Conservation (phyloP, 2,797 vertebrate species). For the Mionectes olivaceus region DNA sequence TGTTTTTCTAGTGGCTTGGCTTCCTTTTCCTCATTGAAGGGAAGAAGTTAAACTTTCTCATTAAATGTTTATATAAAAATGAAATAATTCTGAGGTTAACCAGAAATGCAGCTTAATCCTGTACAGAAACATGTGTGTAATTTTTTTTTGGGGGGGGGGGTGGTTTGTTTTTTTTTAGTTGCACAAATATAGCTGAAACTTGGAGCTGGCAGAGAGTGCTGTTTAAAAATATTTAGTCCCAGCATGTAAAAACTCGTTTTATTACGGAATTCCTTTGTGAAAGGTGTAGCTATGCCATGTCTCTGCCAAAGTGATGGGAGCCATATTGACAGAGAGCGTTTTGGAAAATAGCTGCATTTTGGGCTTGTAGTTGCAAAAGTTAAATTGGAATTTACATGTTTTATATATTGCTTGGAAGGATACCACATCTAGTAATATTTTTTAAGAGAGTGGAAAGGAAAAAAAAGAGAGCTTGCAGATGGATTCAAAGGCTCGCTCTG, state of each 20-base stretch:
- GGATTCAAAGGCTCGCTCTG: conserved; percentile 15
- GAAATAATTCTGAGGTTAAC: conserved; percentile 70
- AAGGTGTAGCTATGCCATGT: conserved; percentile 64
- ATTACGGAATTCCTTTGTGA: conserved; percentile 75
- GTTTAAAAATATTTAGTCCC: conserved; percentile 74
- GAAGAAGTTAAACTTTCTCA: conserved; percentile 63
- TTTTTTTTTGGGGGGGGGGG: background rate
- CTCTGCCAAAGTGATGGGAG: conserved; percentile 70
- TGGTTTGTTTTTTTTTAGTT: conserved; percentile 11
- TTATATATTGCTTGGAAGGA: conserved; percentile 60
- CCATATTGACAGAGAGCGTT: conserved; percentile 30
- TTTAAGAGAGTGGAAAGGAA: conserved; percentile 50
- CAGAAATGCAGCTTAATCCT: conserved; percentile 66
- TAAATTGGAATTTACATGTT: conserved; percentile 53
- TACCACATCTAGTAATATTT: conserved; percentile 47
- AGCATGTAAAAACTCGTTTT: conserved; percentile 77
- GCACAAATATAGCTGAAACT: conserved; percentile 72
- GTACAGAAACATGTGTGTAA: conserved; percentile 27
- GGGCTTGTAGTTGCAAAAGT: conserved; percentile 58
- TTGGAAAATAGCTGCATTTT: conserved; percentile 43
- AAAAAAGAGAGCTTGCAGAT: conserved; percentile 38
- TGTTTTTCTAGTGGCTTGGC: conserved; percentile 55
- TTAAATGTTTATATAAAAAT: conserved; percentile 70
- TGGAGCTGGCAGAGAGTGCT: conserved; percentile 63
- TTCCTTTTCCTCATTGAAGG: conserved; percentile 57